phyloP scores from a whole-genome alignment of 1,140 invertebrate species.

The Micrasema longulum region DNA sequence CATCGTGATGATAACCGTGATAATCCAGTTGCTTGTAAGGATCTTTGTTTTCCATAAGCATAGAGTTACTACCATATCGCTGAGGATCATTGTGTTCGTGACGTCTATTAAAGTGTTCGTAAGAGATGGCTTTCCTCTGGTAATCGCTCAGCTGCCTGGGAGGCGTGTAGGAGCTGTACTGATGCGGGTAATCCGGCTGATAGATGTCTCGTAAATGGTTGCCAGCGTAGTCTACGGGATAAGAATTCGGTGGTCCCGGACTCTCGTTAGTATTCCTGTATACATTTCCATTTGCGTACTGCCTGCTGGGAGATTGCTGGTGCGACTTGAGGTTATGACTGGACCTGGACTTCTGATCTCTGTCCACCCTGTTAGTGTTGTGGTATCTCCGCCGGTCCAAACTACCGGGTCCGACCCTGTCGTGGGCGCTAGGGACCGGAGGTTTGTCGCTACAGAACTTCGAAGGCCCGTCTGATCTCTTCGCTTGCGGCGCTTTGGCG shows the following conservation, averaged over 20 bases:
- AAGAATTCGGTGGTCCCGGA: conserved; percentile 59
- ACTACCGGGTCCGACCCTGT: conserved; percentile 64
- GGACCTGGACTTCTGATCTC: conserved; percentile 70
- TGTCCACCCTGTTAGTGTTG: conserved; percentile 62
- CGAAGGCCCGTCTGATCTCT: conserved; percentile 23
- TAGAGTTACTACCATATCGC: conserved; percentile 61
- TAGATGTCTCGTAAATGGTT: conserved; percentile 33
- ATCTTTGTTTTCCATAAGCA: conserved; percentile 57
- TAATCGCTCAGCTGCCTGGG: conserved; percentile 56
- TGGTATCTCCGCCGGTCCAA: conserved; percentile 66
- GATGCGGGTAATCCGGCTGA: not conserved
- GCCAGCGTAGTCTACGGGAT: conserved; percentile 40
- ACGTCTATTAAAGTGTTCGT: conserved; percentile 66
- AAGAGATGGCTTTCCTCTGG: conserved; percentile 65
- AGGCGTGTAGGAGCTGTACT: conserved; percentile 42
- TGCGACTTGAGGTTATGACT: conserved; percentile 66
- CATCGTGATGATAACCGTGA: conserved; percentile 53
- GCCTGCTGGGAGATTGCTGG: conserved; percentile 57
- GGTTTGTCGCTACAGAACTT: conserved; percentile 54
- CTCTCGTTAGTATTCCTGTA: conserved; percentile 56
- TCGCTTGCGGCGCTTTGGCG: conserved; percentile 43
- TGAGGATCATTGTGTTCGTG: conserved; percentile 63
- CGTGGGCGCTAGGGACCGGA: conserved; percentile 54
- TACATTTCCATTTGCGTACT: conserved; percentile 61
- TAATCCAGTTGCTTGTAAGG: conserved; percentile 55